Base-by-base conservation (phyloP, 2,888 invertebrate species). In the Perithous albicinctus region DNA sequence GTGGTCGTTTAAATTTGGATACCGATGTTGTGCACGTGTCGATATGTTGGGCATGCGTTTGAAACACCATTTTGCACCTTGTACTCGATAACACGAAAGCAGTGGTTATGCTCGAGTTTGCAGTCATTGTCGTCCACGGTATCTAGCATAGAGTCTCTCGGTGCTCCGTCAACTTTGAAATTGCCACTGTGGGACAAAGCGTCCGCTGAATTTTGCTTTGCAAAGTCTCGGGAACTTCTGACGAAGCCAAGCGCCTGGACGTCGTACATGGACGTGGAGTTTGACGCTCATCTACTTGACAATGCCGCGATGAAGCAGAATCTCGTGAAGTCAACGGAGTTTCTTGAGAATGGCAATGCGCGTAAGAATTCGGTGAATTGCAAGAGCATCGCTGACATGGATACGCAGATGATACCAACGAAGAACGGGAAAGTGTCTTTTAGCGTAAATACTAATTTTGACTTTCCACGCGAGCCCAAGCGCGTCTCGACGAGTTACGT, bases 201-300 rank as follows among this genome's bases (percentile, higher is more conserved):
- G n/a, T 95, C 95, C 10, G 95, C 96, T 0, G 96, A 96, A 91
- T 96, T 96, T 89, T 96, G 95, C 89, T 96, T 96, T 88, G 95
- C 96, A 43, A 95, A 95, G 88, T 96, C 96, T 0, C 94, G 96
- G 4, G 96, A 96, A 90, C 93, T 96, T 12, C 92, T 96, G 1
- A 95, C 95, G 43, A 94, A 95, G 66, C 95, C 95, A 0, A 91
- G 88, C 48, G 90, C 91, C 3, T 92, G 92, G 92, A 88, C 91
- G 0, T 91, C 90, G 0, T 93, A 93, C 80, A 89, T 91, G 85
- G 91, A 92, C 59, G 88, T 91, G 2, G 92, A 92, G 7, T 89
- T 92, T 18, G 91, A 92, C 51, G 80, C 89, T 0, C 89, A 86
- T 2, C 87, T 91, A 1, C 70, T 92, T 8, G 90, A 92, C 41